phyloP scores from a whole-genome alignment of 2,797 vertebrate species.

The Esox lucius region DNA sequence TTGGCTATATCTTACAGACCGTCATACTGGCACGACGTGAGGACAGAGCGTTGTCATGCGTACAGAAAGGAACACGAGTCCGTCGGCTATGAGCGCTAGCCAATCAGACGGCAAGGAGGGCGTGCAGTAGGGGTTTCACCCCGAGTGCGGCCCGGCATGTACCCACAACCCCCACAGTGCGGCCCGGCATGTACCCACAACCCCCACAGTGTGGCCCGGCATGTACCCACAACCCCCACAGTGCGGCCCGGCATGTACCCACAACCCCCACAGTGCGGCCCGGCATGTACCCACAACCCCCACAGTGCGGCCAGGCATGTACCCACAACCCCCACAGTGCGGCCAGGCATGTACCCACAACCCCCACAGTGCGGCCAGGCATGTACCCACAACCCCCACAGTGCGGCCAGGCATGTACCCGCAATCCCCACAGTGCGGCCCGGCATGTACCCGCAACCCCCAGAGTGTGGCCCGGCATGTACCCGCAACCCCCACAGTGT shows the following conservation, averaged over 20 bases:
- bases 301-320: too few species aligned
- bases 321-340: too few species aligned
- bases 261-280: too few species aligned
- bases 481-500: too few species aligned
- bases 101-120: slow-evolving; percentile 64
- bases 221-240: too few species aligned
- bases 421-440: slow-evolving; percentile 68
- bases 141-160: slow-evolving; percentile 70
- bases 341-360: too few species aligned
- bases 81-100: slow-evolving; percentile 60
- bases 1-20: background rate
- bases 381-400: slow-evolving; percentile 9
- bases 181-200: slow-evolving; percentile 60
- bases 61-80: slow-evolving; percentile 53
- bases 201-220: slow-evolving; percentile 65
- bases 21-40: background rate
- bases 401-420: slow-evolving; percentile 69
- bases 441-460: slow-evolving; percentile 63
- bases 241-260: too few species aligned
- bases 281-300: too few species aligned
- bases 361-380: too few species aligned
- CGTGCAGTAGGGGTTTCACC: slow-evolving; percentile 64
- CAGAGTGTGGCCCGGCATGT: slow-evolving; percentile 56
- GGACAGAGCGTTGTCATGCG: slow-evolving; percentile 13
- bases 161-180: slow-evolving; percentile 69